A percentile compares a stretch with the other conserved stretches of the same genome.
Evolutionary conservation across 2,888 invertebrate genomes (phyloP).

Genomic region (Habrosyne pyritoides): DNA sequence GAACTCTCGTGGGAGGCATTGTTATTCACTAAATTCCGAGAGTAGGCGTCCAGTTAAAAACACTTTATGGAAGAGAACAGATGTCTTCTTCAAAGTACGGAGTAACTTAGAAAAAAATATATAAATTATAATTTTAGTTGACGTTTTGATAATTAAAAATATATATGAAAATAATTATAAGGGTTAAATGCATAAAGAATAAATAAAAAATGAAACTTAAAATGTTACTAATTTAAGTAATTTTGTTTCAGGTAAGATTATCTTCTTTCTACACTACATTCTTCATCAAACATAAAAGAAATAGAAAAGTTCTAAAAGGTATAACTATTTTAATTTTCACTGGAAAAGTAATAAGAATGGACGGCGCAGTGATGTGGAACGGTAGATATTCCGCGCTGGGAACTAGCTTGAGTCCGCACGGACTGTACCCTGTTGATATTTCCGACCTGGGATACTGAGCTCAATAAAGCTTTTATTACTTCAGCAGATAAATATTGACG

Average conservation of each 20-base stretch:
- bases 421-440: background rate
- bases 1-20: slow-evolving; percentile 3
- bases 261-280: background rate
- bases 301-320: background rate
- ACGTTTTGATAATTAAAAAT: too few species aligned
- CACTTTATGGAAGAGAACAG: slow-evolving; percentile 8
- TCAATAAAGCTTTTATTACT: background rate
- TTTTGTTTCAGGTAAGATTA: slow-evolving; percentile 8
- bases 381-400: background rate
- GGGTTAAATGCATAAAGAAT: background rate
- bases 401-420: background rate
- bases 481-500: background rate
- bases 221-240: background rate
- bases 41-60: slow-evolving; percentile 9
- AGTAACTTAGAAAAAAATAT: background rate
- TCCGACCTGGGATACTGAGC: background rate
- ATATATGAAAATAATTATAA: too few species aligned
- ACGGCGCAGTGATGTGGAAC: background rate
- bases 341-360: background rate
- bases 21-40: background rate
- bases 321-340: background rate
- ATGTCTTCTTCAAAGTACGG: slow-evolving; percentile 2
- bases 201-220: background rate
- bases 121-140: too few species aligned
- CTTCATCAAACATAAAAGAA: background rate